A percentile compares a stretch with the other conserved stretches of the same genome.
These are phyloP conservation scores for Orientallactaga bullata DNA, from an alignment of 2,113 vertebrate species.

Conservation along the genomic window DNA sequence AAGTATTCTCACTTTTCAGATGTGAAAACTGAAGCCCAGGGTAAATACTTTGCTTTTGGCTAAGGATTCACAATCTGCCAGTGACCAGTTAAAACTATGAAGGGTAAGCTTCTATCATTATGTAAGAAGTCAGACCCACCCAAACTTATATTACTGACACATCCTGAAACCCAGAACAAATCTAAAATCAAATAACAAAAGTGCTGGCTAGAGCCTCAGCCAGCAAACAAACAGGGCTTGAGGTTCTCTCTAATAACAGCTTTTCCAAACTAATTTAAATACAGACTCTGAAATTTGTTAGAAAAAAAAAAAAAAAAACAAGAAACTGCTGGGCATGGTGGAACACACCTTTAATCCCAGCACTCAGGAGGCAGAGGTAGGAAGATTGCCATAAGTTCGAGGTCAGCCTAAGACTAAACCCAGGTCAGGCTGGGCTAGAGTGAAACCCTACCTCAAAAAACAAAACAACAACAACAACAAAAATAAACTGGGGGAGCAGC, in stretches of 20 bases:
- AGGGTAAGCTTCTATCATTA: background rate
- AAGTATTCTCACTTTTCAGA: conserved; percentile 18
- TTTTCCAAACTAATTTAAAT: background rate
- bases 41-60: background rate
- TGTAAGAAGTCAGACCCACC: background rate
- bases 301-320: background rate
- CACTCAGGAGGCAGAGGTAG: no score
- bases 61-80: conserved; percentile 13
- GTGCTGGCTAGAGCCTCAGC: background rate
- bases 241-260: background rate
- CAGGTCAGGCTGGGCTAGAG: no score
- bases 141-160: background rate
- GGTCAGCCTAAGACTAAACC: no score
- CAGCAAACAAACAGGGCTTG: background rate
- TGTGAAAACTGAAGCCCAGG: background rate
- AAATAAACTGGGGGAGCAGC: background rate
- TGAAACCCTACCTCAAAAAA: no score
- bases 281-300: background rate
- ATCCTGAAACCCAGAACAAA: background rate
- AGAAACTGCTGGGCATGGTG: no score
- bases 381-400: no score
- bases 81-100: background rate
- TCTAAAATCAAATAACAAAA: background rate
- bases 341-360: no score
- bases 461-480: no score